These are phyloP conservation scores for Lemur catta DNA, from an alignment of 2,797 vertebrate species.

Conservation along the genomic window DNA sequence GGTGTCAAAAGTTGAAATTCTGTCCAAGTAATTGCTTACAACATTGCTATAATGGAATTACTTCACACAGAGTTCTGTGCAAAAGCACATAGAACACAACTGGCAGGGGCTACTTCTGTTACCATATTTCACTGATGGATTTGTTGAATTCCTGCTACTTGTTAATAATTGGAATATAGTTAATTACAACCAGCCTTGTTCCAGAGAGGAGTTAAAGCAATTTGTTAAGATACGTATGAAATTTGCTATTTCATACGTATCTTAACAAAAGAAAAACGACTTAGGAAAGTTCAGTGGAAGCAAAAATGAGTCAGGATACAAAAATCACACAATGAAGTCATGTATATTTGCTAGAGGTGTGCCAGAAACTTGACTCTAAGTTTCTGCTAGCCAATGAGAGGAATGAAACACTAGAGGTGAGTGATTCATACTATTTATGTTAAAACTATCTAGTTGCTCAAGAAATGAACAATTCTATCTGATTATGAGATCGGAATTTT, in stretches of 20 bases:
- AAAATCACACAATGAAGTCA: constrained; percentile 6
- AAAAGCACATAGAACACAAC: background rate
- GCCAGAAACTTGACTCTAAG: background rate
- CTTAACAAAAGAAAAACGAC: background rate
- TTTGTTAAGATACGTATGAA: background rate
- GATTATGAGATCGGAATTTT: background rate
- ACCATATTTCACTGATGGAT: background rate
- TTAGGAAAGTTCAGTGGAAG: background rate
- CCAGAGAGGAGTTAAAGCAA: background rate
- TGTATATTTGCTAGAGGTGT: constrained; percentile 21
- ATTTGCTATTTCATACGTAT: background rate
- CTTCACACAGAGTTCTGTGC: background rate
- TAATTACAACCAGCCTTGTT: background rate
- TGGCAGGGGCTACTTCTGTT: background rate
- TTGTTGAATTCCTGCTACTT: background rate
- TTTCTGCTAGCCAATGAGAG: background rate
- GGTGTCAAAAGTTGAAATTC: constrained; percentile 57
- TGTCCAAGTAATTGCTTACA: constrained; percentile 53
- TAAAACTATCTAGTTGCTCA: background rate
- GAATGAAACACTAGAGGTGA: background rate
- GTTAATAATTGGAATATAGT: background rate
- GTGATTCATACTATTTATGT: background rate
- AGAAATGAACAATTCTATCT: background rate
- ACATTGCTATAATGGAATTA: background rate
- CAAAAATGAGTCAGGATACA: background rate